Evolutionary conservation across 2,888 invertebrate species (phyloP), one percentile per base, ranked within the genome.

Genomic region (Xestia ashworthii): DNA sequence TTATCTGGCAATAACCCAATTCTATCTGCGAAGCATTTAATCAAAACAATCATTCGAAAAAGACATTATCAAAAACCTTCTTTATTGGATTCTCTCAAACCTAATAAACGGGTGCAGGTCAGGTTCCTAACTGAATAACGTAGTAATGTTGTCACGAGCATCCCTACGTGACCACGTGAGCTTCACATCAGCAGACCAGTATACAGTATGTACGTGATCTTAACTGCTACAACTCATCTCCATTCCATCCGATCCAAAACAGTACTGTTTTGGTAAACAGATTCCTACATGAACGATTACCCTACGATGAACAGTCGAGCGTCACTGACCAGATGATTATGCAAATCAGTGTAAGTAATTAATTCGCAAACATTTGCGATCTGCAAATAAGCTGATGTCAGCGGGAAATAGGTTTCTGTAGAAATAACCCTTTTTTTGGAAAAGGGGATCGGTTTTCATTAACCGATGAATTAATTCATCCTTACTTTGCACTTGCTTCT

Each of bases 301-400:
- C n/a, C 32, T 48, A 48, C 14, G 11, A 48, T 66, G 41, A 64
- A 68, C 12, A 53, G 9, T 32, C 46, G 19, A 46, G 12, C 3
- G 16, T 44, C 58, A 66, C n/a, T 22, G 41, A 67, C 1, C 41
- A 19, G 6, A 46, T 65, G n/a, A 46, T 58, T 55, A 70, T 38
- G 69, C 16, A 76, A 69, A 69, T 69, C 22, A 48, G 44, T 58
- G 64, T 41, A 50, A 65, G 64, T 41, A 50, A 65, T 58, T 32
- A 65, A 65, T 70, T 44, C 14, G 55, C 38, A 46, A 78, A 64
- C 69, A 55, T 11, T 58, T 58, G 77, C 46, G 46, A 46, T 60
- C 19, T 11, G 41, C 64, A 32, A 32, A 14, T 12, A 58, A 14
- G 14, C n/a, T 71, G n/a, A 64, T 60, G 22, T 58, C 46, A 9